Evolutionary conservation across 2,797 vertebrate species (phyloP), one percentile per base, ranked within the genome.

Genomic region (Telmatherina bonti): DNA sequence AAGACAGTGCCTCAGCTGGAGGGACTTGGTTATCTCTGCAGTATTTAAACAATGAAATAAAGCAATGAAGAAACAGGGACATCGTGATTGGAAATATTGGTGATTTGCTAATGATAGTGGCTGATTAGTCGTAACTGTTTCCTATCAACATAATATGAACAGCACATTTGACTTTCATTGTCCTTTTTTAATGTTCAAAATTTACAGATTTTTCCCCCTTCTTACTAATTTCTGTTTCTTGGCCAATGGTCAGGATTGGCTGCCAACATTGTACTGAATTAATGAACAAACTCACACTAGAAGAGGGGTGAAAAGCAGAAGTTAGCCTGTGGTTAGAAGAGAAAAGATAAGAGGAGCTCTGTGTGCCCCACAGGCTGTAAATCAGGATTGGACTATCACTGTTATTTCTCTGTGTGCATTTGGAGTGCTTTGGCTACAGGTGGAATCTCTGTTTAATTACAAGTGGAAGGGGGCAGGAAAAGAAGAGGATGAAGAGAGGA

Each of bases 361-460:
- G 80, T 61, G 55, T 76, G 74, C 74, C 85, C 86, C 74, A 63
- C 74, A 84, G 89, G 85, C 79, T 82, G 49, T 45, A 30, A 80
- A 66, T 76, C 79, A 78, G 79, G 77, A 86, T 85, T 74, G 85
- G 78, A 56, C 84, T 82, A 84, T 87, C 83, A 72, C 82, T 86
- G 82, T 86, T 75, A 86, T 89, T 88, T 78, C 72, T 79, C 72
- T 78, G 79, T 85, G 72, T 85, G 85, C 87, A 79, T 84, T 77
- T 83, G 75, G 66, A 87, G 76, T 63, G 74, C 67, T 75, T 86
- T 89, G 61, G 88, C 90, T 91, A 71, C 81, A 90, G 86, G 90
- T 90, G 81, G 72, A 87, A 88, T 88, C 74, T 72, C 76, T 79
- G 74, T 89, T 86, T 91, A 91, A 91, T 90, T 89, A 88, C 80